These are phyloP conservation scores for Fratercula arctica DNA, from an alignment of 2,797 vertebrate species.

Conservation along the genomic window DNA sequence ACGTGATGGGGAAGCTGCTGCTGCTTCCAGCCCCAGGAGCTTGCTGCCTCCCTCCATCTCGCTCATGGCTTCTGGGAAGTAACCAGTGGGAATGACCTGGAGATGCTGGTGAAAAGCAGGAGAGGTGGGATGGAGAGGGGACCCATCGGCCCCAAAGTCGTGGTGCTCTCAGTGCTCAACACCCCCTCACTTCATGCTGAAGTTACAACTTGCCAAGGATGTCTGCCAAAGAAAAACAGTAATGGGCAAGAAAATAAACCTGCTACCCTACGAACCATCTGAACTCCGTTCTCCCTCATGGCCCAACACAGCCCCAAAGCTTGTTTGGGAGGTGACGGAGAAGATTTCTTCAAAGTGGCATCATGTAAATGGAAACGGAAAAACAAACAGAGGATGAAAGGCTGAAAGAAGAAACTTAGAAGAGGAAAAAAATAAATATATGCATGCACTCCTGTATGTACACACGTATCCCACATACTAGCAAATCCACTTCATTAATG, in stretches of 20 bases:
- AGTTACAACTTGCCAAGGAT: neutral
- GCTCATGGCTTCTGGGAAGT: neutral
- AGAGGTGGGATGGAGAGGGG: neutral
- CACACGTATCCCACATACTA: neutral
- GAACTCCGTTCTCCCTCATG: neutral
- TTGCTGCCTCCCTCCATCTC: neutral
- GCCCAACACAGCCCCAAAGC: neutral
- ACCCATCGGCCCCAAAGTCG: neutral
- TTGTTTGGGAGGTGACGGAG: neutral
- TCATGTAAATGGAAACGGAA: neutral
- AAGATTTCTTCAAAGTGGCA: neutral
- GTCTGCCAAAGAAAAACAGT: neutral
- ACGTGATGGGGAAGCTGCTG: accelerated
- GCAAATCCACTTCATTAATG: neutral
- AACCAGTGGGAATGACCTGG: neutral
- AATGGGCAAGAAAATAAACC: neutral
- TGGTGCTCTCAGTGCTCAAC: neutral
- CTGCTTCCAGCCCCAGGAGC: neutral
- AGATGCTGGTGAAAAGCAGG: accelerated
- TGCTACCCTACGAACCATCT: accelerated
- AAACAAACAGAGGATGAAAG: neutral
- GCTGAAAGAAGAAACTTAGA: neutral
- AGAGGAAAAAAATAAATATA: neutral
- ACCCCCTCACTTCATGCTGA: neutral
- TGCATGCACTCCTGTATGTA: accelerated